Conservation (phyloP, 92 coral and sea anemone genomes). For the Meandrina meandrites region DNA sequence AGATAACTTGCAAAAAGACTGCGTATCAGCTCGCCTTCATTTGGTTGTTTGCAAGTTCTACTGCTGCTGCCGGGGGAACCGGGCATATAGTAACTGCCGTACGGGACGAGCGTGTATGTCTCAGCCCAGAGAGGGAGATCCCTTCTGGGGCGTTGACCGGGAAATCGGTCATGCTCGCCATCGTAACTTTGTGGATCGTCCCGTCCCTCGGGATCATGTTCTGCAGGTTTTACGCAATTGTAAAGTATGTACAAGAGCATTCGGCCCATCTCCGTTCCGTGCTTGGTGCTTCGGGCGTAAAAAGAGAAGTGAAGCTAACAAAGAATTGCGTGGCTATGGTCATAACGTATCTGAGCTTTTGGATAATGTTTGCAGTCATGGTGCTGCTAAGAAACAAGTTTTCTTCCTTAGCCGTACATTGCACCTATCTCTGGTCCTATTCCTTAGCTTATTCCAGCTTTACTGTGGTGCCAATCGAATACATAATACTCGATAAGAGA, state of each 20-base stretch:
- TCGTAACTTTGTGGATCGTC: constrained; percentile 51
- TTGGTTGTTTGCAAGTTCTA: constrained; percentile 53
- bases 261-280: constrained; percentile 40
- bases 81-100: constrained; percentile 37
- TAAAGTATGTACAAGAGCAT: constrained; percentile 40
- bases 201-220: constrained; percentile 52
- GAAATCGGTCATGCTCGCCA: constrained; percentile 44
- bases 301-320: constrained; percentile 50
- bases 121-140: constrained; percentile 32
- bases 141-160: constrained; percentile 25
- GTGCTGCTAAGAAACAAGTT: constrained; percentile 41
- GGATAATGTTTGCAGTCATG: constrained; percentile 50
- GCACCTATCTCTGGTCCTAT: constrained; percentile 59
- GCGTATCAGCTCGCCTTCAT: constrained; percentile 28
- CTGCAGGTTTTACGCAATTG: constrained; percentile 47
- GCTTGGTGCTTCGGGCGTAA: constrained; percentile 37
- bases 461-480: constrained; percentile 55
- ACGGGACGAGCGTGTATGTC: constrained; percentile 23
- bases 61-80: constrained; percentile 49
- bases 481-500: constrained; percentile 56
- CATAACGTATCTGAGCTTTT: constrained; percentile 37
- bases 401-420: constrained; percentile 40
- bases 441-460: constrained; percentile 53
- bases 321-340: constrained; percentile 42
- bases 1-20: constrained; percentile 39